Percentiles rank a stretch among this genome's conserved stretches.
phyloP scores from a whole-genome alignment of 2,113 vertebrate genomes.

The Saccopteryx bilineata region DNA sequence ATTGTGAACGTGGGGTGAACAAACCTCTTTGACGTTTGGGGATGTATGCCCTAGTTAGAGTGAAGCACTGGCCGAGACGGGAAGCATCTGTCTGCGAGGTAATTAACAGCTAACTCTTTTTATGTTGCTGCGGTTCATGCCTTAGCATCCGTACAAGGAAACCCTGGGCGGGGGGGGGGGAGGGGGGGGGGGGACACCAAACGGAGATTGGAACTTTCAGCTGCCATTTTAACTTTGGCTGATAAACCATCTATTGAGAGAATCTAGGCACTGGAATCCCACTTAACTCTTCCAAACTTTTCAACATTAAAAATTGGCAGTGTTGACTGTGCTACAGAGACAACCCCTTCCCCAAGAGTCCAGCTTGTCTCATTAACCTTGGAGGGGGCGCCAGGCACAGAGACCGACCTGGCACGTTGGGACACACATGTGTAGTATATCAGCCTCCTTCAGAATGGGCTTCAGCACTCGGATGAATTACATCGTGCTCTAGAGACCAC shows the following conservation, averaged over 20 bases:
- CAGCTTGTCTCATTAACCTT: conserved; percentile 24
- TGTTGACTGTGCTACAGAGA: background rate
- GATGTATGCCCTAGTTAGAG: background rate
- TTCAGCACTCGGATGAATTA: conserved; percentile 63
- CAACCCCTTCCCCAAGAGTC: background rate
- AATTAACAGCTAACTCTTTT: background rate
- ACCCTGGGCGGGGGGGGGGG: background rate
- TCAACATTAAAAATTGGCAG: background rate
- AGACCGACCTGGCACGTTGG: background rate
- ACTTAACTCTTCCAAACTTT: background rate
- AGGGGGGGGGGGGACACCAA: background rate
- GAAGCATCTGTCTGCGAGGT: background rate
- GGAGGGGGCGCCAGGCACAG: background rate
- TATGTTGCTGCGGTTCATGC: background rate
- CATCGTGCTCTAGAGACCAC: background rate
- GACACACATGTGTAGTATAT: conserved; percentile 46
- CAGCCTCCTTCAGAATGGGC: conserved; percentile 52
- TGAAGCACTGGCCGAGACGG: background rate
- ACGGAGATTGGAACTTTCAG: background rate
- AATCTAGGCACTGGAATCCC: background rate
- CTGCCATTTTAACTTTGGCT: background rate
- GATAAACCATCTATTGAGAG: background rate
- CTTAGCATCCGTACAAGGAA: background rate
- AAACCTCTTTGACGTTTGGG: background rate
- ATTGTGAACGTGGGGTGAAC: background rate